A percentile compares a stretch with the other conserved stretches of the same genome.
phyloP scores from a whole-genome alignment of 2,888 invertebrate genomes.

The Creontiades dilutus region DNA sequence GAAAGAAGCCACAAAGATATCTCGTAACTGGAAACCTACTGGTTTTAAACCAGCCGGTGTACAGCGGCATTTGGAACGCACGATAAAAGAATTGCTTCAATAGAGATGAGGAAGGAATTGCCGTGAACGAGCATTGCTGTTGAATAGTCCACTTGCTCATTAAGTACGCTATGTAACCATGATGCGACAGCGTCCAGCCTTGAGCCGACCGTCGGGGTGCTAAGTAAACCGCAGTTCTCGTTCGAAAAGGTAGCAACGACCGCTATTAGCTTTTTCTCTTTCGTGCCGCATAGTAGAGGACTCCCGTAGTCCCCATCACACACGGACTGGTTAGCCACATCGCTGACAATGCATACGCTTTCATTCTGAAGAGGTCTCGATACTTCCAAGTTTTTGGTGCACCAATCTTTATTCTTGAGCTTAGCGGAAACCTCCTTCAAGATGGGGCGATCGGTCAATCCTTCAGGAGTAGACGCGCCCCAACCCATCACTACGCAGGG shows the following conservation, averaged over 20 bases:
- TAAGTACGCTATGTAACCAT: background rate
- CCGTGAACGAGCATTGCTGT: background rate
- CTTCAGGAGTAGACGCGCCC: background rate
- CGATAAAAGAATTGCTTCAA: too few relatives aligned
- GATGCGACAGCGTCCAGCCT: background rate
- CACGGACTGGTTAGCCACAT: background rate
- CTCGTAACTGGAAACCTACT: too few relatives aligned
- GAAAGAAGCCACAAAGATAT: too few relatives aligned
- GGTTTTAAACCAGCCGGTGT: too few relatives aligned
- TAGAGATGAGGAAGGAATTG: too few relatives aligned
- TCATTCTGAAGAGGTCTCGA: background rate
- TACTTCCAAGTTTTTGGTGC: background rate
- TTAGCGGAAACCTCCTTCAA: background rate
- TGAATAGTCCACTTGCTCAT: background rate
- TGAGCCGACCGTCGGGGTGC: background rate
- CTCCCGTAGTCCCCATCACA: background rate
- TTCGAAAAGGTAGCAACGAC: background rate
- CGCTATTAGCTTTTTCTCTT: background rate
- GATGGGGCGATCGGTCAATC: background rate
- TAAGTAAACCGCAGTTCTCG: background rate
- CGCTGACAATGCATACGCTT: background rate
- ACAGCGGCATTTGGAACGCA: too few relatives aligned
- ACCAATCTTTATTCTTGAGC: slow-evolving; percentile 1
- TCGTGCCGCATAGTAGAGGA: background rate
- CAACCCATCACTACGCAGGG: background rate